These are phyloP conservation scores for Trichopria drosophilae DNA, from an alignment of 2,888 invertebrate genomes.

Conservation along the genomic window DNA sequence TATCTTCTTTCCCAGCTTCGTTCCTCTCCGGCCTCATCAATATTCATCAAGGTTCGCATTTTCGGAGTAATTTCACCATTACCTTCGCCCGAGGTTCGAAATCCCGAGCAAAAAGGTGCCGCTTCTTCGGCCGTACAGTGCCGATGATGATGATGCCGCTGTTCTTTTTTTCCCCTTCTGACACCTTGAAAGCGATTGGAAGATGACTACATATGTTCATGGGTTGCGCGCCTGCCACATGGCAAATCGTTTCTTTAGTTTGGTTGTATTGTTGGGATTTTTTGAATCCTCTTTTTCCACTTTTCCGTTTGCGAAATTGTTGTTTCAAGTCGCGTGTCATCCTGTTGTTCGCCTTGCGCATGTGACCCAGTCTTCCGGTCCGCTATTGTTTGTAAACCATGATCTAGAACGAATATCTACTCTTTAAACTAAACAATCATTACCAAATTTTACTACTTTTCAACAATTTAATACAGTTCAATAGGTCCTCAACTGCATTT, in stretches of 20 bases:
- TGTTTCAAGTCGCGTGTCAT: no score
- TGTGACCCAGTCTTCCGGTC: no score
- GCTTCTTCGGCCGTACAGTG: constrained; percentile 24
- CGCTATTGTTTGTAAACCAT: no score
- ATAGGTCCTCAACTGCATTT: no score
- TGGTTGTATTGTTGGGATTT: no score
- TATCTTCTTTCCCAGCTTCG: constrained; percentile 5
- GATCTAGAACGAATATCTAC: no score
- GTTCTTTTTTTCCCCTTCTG: constrained; percentile 50
- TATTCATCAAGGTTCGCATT: constrained; percentile 18
- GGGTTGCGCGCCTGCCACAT: constrained; percentile 51
- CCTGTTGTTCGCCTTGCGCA: no score
- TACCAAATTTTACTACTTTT: no score
- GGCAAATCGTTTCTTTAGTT: constrained; percentile 34
- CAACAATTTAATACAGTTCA: no score
- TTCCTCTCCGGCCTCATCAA: not conserved
- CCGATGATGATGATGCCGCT: constrained; percentile 48
- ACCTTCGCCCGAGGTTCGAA: constrained; percentile 30
- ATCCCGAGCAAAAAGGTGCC: constrained; percentile 25
- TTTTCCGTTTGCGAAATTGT: no score
- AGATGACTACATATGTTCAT: constrained; percentile 38
- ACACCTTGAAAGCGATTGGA: constrained; percentile 30
- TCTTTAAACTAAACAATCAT: no score
- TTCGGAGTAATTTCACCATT: constrained; percentile 49
- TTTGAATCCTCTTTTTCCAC: no score